Percentiles rank a stretch among this genome's conserved stretches.
Evolutionary conservation across 64 coral and sea anemone genomes (phyloP).

Genomic region (Dendrophyllia cribrosa): DNA sequence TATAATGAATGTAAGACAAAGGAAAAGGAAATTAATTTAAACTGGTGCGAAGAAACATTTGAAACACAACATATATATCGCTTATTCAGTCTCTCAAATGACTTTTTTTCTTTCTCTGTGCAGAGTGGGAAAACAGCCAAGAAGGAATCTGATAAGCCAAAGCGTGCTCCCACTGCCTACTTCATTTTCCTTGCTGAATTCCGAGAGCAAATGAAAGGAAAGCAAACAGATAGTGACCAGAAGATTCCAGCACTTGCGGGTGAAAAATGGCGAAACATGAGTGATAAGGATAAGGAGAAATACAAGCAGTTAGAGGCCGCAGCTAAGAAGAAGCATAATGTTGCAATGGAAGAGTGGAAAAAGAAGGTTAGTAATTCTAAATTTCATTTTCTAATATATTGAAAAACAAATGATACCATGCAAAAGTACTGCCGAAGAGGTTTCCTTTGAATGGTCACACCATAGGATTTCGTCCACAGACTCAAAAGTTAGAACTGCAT

Average conservation of each 20-base stretch:
- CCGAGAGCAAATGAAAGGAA: conserved; percentile 67
- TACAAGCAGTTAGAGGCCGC: conserved; percentile 66
- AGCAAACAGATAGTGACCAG: conserved; percentile 46
- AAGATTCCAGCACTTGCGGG: conserved; percentile 89
- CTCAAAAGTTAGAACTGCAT: too few relatives aligned
- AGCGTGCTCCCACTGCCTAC: conserved; percentile 87
- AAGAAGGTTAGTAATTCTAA: conserved; percentile 86
- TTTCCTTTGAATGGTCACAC: too few relatives aligned
- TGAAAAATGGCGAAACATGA: conserved; percentile 94
- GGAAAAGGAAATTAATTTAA: too few relatives aligned
- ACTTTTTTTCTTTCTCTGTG: conserved; percentile 9
- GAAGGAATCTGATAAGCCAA: conserved; percentile 93
- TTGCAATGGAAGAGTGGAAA: conserved; percentile 73
- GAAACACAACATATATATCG: too few relatives aligned
- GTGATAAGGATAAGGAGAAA: conserved; percentile 69
- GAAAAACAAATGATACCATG: too few relatives aligned
- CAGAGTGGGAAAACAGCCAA: conserved; percentile 59
- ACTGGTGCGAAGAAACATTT: too few relatives aligned
- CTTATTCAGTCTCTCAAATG: too few relatives aligned
- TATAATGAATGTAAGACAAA: too few relatives aligned
- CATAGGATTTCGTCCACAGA: too few relatives aligned
- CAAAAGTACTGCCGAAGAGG: too few relatives aligned
- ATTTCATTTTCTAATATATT: too few relatives aligned
- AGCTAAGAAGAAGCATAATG: conserved; percentile 81
- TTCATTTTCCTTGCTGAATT: conserved; percentile 92